A percentile compares a stretch with the other conserved stretches of the same genome.
Evolutionary conservation across 2,888 invertebrate genomes (phyloP).

Genomic region (Heliconius sara): DNA sequence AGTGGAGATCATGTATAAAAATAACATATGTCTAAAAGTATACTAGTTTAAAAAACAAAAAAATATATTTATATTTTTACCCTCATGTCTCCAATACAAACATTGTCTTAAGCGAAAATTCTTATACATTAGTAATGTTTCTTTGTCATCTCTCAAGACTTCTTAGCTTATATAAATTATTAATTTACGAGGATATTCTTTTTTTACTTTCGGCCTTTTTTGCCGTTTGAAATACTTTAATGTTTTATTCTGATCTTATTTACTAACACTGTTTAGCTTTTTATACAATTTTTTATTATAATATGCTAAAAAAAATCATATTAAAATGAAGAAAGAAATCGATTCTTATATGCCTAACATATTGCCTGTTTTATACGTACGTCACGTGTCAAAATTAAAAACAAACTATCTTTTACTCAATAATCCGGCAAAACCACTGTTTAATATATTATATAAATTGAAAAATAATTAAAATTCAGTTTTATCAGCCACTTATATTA

Average conservation of each 20-base stretch:
- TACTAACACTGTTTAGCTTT: slow-evolving; percentile 19
- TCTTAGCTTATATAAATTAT: slow-evolving; percentile 45
- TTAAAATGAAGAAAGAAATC: no score
- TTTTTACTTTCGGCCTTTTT: slow-evolving; percentile 34
- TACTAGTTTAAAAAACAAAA: slow-evolving; percentile 26
- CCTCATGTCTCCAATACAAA: slow-evolving; percentile 39
- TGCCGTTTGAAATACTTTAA: slow-evolving; percentile 28
- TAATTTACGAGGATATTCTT: slow-evolving; percentile 41
- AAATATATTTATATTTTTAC: slow-evolving; percentile 41
- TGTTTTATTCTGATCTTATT: slow-evolving; percentile 28
- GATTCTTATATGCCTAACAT: neutral
- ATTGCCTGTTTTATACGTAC: neutral
- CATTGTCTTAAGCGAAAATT: slow-evolving; percentile 40
- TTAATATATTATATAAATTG: neutral
- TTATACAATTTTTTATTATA: neutral
- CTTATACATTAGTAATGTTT: slow-evolving; percentile 45
- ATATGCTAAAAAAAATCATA: neutral
- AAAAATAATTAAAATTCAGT: neutral
- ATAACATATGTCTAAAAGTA: neutral
- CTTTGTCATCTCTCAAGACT: slow-evolving; percentile 46
- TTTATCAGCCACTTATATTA: neutral
- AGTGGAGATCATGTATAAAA: neutral
- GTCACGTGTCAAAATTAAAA: neutral
- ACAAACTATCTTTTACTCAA: neutral
- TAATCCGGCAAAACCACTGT: neutral